These are phyloP conservation scores for Polydrusus pterygomalis DNA, from an alignment of 2,888 invertebrate species.

Conservation along the genomic window DNA sequence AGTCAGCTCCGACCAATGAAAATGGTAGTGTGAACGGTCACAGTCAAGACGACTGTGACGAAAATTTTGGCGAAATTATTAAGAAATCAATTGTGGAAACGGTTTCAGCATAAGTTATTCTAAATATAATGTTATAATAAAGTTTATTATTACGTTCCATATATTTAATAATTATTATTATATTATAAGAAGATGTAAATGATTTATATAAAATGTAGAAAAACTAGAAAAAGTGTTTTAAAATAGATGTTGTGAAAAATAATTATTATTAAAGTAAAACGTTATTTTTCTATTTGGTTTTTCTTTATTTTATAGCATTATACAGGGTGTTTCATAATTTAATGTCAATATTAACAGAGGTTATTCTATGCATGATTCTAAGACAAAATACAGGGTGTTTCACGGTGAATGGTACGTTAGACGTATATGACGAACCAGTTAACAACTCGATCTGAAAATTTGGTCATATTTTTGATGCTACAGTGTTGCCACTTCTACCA, in stretches of 20 bases:
- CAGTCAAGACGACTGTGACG: conserved; percentile 72
- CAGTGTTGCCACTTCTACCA: too few relatives aligned
- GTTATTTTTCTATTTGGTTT: conserved; percentile 54
- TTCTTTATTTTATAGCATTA: conserved; percentile 29
- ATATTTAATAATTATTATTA: conserved; percentile 66
- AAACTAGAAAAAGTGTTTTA: conserved; percentile 70
- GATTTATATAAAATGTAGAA: conserved; percentile 72
- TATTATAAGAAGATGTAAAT: conserved; percentile 67
- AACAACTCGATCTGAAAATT: too few relatives aligned
- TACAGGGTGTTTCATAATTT: too few relatives aligned
- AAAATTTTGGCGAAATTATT: conserved; percentile 93
- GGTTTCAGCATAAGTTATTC: conserved; percentile 66
- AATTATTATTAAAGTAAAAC: conserved; percentile 60
- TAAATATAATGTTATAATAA: conserved; percentile 58
- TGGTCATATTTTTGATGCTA: too few relatives aligned
- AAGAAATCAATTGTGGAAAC: conserved; percentile 95
- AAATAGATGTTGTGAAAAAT: conserved; percentile 73
- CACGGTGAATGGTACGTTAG: too few relatives aligned
- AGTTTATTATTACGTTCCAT: conserved; percentile 68
- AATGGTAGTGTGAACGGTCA: conserved; percentile 60
- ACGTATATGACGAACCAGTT: too few relatives aligned
- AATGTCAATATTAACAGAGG: too few relatives aligned
- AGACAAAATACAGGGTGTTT: too few relatives aligned
- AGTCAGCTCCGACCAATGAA: conserved; percentile 65
- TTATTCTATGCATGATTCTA: too few relatives aligned